Evolutionary conservation across 2,888 invertebrate species (phyloP), one percentile per base, ranked within the genome.

Genomic region (Euproctis similis): DNA sequence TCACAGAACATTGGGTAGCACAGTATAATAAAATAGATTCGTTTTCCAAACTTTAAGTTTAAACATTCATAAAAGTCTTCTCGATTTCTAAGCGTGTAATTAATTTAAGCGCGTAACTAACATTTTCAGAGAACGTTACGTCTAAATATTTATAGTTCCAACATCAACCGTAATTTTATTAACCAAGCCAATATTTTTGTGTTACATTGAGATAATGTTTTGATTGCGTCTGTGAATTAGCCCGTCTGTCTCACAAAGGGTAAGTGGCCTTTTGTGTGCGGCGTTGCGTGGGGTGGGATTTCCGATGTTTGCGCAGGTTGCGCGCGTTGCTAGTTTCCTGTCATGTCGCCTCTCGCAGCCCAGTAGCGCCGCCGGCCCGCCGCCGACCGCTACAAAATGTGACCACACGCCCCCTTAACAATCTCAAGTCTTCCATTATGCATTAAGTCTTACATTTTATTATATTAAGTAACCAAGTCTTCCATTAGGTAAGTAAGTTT

Each of bases 291-390:
- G 45, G 40, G 42, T 60, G 59, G 56, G 54, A 65, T 67, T 54
- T 72, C 69, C 62, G 71, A 56, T 70, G 78, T 76, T 78, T 78
- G 81, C 82, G 82, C 81, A 80, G 65, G 47, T 75, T 76, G 74
- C 51, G 43, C 43, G 46, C 36, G 42, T 47, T 37, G 38, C 46
- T 29, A 37, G 33, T 31, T 58, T 49, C 55, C 78, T 81, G 78
- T 75, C 64, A 71, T 69, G 73, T 62, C 74, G 68, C 72, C 70
- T 70, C 24, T 71, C 69, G 68, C 20, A 24, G 34, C 35, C 24
- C 80, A 81, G 80, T 78, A 70, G 80, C 72, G 78, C 66, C 77
- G 75, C 75, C 72, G 75, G 80, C 63, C 71, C 81, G 75, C 45
- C 59, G 70, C 73, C 80, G 76, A 77, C 78, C 75, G 76, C 76